Evolutionary conservation across 2,888 invertebrate genomes (phyloP), one percentile per base, ranked within the genome.

Genomic region (Xanthostigma xanthostigma): DNA sequence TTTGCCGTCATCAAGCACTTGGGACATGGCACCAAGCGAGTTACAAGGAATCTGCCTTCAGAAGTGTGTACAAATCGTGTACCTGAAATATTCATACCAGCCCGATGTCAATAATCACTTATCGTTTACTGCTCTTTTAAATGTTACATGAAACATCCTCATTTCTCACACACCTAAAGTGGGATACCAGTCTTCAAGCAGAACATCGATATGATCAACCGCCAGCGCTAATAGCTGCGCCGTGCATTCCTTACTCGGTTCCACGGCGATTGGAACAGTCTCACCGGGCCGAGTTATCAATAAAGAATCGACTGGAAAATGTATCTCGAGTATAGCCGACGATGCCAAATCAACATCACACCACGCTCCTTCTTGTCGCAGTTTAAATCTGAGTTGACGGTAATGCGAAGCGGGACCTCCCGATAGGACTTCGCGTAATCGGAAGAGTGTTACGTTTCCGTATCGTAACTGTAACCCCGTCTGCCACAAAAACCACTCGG

Each of bases 131-230:
- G 17, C 34, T 27, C 3, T 36, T 13, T 12, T 5, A 48, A 14
- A 35, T 37, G n/a, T 12, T 35, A 47, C n/a, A 38, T 10, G 12
- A 8, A 46, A 10, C 41, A 27, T 27, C 27, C 5, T 27, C 27
- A 27, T 27, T 27, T 6, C 27, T 41, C 42, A 40, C 9, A 58
- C 65, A 72, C 76, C 77, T 48, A 95, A 70, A 0, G 92, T 91
- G 0, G 95, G 96, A 65, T 94, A 97, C 97, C 97, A 98, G 68
- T 98, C 97, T 65, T 98, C 97, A 0, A 98, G 71, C 44, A 98
- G 70, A 46, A 94, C 81, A 66, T 98, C 98, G 53, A 98, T 87
- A 62, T 96, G 94, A 64, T 96, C 96, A 0, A 96, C 91, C 3
- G 91, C 80, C 35, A 94, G 68, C 0, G 95, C 89, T 49, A 95